Evolutionary conservation across 2,888 invertebrate genomes (phyloP), one percentile per base, ranked within the genome.

Genomic region (Stegana nigrithorax): DNA sequence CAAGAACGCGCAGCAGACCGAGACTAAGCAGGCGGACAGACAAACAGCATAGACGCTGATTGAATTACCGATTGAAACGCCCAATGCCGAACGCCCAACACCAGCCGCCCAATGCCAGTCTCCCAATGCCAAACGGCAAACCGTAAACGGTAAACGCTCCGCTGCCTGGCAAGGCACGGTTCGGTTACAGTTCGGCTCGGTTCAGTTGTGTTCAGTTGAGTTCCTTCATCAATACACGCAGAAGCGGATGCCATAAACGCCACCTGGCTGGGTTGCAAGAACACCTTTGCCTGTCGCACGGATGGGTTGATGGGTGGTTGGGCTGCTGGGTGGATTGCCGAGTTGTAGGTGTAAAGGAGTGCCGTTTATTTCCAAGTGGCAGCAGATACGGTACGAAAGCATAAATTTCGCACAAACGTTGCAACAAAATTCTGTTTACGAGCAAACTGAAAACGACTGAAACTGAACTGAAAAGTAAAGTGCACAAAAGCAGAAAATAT

Each of bases 401-500:
- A 78, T 78, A 78, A 78, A 78, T 78, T 78, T 78, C 72, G 77
- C 75, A 76, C 75, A 78, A 78, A 78, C 80, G 78, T 78, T 78
- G 77, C 80, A 80, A 73, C 79, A 62, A 80, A 78, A 73, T n/a
- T n/a, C 73, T 75, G 78, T 80, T 76, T 72, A 73, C 77, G 78
- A 75, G 67, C 77, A 65, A 67, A 65, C 55, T 21, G 8, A 14
- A 32, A 10, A 14, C 36, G 12, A 36, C 59, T 60, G 64, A 63
- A 66, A 69, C 62, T 60, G 63, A 73, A 74, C 73, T 75, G 74
- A 78, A 79, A 76, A 78, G 80, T 73, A 75, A 76, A 81, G 76
- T 76, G 81, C 78, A 82, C 80, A 82, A 81, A 81, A 77, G 76
- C 75, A 78, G 78, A 83, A 82, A 82, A 82, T 83, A 82, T 83